phyloP scores from a whole-genome alignment of 2,113 vertebrate genomes.

The Megalops atlanticus region DNA sequence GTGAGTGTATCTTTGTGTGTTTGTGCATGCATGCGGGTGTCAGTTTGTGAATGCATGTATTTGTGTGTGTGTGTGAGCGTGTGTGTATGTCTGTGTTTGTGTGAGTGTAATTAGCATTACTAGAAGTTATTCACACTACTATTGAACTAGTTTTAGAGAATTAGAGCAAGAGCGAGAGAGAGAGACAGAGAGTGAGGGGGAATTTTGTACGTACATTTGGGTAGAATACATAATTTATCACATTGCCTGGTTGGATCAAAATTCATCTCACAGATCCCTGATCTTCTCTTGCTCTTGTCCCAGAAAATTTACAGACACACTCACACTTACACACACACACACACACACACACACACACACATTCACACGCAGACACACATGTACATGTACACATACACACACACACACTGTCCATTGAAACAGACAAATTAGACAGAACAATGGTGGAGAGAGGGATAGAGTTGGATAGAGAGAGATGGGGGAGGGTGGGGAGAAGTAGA shows the following conservation, averaged over 20 bases:
- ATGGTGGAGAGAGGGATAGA: too few relatives aligned
- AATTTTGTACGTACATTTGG: slow-evolving; percentile 53
- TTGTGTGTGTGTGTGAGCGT: not conserved
- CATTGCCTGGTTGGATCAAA: slow-evolving; percentile 16
- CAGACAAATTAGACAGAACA: not conserved
- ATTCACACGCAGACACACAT: not conserved
- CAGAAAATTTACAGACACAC: slow-evolving; percentile 23
- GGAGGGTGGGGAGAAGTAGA: not conserved
- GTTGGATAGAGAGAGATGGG: not conserved
- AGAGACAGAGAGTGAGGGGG: slow-evolving; percentile 41
- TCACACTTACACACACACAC: slow-evolving; percentile 15
- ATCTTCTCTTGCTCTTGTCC: slow-evolving; percentile 8
- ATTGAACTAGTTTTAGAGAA: slow-evolving; percentile 27
- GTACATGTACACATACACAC: not conserved
- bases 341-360: not conserved
- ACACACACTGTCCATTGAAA: not conserved
- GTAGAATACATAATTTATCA: slow-evolving; percentile 38
- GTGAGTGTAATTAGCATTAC: slow-evolving; percentile 51
- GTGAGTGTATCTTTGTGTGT: not conserved
- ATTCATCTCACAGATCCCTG: slow-evolving; percentile 16
- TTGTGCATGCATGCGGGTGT: not conserved
- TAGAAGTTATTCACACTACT: slow-evolving; percentile 42
- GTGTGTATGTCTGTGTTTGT: not conserved
- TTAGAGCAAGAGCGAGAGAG: slow-evolving; percentile 30
- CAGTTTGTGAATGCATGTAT: too few relatives aligned